Percentiles rank a stretch among this genome's conserved stretches.
These are phyloP conservation scores for Talpa occidentalis DNA, from an alignment of 2,113 vertebrate species.

Conservation along the genomic window DNA sequence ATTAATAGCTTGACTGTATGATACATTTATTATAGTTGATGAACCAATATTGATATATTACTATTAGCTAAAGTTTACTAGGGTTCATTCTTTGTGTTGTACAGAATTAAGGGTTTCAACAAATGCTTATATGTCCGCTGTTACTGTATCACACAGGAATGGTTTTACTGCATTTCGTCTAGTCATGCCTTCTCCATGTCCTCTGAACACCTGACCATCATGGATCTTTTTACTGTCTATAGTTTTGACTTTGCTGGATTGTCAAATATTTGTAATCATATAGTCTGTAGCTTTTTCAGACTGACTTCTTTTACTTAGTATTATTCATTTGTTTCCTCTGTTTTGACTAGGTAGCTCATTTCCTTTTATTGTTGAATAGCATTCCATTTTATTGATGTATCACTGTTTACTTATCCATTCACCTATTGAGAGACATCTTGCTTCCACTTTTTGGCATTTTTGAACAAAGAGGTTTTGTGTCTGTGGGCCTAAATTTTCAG, in stretches of 20 bases:
- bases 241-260: not conserved
- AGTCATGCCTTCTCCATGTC: not conserved
- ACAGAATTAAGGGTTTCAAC: not conserved
- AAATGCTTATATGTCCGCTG: not conserved
- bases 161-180: not conserved
- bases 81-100: not conserved
- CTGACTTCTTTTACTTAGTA: too few relatives aligned
- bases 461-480: not conserved
- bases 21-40: not conserved
- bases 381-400: not conserved
- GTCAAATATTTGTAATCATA: not conserved
- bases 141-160: not conserved
- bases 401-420: too few relatives aligned
- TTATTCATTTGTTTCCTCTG: not conserved
- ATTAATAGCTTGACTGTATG: not conserved
- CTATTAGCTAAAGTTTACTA: not conserved
- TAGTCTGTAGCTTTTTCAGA: not conserved
- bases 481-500: not conserved
- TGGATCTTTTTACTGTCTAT: not conserved
- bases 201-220: not conserved
- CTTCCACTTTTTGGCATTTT: slow-evolving; percentile 29
- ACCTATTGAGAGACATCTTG: not conserved
- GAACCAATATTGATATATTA: not conserved
- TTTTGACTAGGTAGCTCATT: not conserved
- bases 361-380: not conserved